Base-by-base conservation (phyloP, 2,888 invertebrate species). In the Dione juno region DNA sequence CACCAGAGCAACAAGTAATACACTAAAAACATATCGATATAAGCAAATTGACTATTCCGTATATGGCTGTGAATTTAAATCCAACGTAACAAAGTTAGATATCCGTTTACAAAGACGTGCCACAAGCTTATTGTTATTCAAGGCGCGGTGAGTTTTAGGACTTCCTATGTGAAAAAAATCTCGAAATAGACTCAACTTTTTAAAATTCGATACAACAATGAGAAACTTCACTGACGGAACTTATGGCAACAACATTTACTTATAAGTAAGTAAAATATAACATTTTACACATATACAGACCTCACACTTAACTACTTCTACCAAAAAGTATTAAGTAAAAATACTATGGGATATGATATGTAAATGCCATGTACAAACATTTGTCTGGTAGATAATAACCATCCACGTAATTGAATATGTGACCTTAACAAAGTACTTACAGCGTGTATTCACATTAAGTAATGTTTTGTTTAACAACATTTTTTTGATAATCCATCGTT, bases 151-250 rank as follows among this genome's bases (percentile, higher is more conserved):
- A 57, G 54, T 72, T 72, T 74, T 67, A 72, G 66, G 57, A 74
- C 72, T 74, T 74, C 74, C 73, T 73, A 73, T 67, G 67, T 69
- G 64, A 59, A 70, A 75, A 71, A 71, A 52, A 67, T 63, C 66
- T 59, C 63, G 70, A 71, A 74, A 75, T 75, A 70, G 70, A 67
- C 37, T 16, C 16, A n/a, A 61, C 61, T 67, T 66, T 72, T 74
- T 70, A 63, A 72, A 72, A 70, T 74, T 72, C 69, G 63, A 71
- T 69, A 69, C 52, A 64, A 50, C 64, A 40, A 61, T 40, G 64
- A 40, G 52, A 64, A 64, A 52, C 50, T 64, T 52, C 40, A 64
- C 50, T 50, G 64, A 48, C 19, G 10, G 37, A 19, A 50, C 37
- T 64, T 64, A 16, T 21, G 37, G 37, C 19, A 14, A 50, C 45